These are phyloP conservation scores for human DNA, from an alignment of 2,113 vertebrate genomes.

Conservation along the genomic window GRCh38 chr13:25465001-25465500, in stretches of 20 bases:
- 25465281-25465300: background rate
- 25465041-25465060: conserved; percentile 44
- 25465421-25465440: background rate
- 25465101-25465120: conserved; percentile 21
- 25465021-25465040: conserved; percentile 3
- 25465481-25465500: background rate
- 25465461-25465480: background rate
- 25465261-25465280: background rate
- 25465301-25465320: background rate
- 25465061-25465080: conserved; percentile 26
- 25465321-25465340: background rate
- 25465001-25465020: background rate
- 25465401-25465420: background rate
- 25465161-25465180: conserved; percentile 47
- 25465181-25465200: conserved; percentile 30
- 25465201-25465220: background rate
- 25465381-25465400: background rate
- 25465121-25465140: conserved; percentile 33
- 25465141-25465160: conserved; percentile 39
- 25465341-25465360: background rate
- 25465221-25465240: background rate
- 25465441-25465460: background rate
- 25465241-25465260: conserved; percentile 51
- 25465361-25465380: background rate
- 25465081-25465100: background rate